phyloP scores from a whole-genome alignment of 2,888 invertebrate genomes.

The Acleris literana region DNA sequence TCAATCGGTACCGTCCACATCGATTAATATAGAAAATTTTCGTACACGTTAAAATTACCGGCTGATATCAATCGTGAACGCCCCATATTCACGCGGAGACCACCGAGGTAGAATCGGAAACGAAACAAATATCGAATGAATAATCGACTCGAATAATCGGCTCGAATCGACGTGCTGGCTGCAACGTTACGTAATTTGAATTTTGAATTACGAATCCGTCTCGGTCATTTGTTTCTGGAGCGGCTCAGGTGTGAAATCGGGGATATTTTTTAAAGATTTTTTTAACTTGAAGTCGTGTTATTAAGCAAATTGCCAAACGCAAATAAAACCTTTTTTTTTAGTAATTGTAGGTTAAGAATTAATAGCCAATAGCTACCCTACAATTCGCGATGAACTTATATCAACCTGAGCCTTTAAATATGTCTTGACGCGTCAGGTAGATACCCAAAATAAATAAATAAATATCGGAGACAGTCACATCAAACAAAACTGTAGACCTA shows the following conservation, averaged over 20 bases:
- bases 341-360: constrained; percentile 3
- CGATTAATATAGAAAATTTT: constrained; percentile 49
- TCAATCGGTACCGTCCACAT: constrained; percentile 34
- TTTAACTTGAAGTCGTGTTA: neutral
- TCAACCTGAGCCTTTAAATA: constrained; percentile 26
- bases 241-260: constrained; percentile 21
- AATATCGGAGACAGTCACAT: too few species aligned
- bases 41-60: constrained; percentile 41
- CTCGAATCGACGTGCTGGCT: constrained; percentile 41
- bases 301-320: neutral
- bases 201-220: constrained; percentile 45
- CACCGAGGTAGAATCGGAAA: constrained; percentile 47
- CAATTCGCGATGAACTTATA: constrained; percentile 33
- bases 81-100: constrained; percentile 59
- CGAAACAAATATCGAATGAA: constrained; percentile 52
- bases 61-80: constrained; percentile 45
- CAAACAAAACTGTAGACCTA: too few species aligned
- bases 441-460: constrained; percentile 2
- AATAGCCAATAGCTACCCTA: constrained; percentile 25
- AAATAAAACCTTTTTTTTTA: constrained; percentile 4
- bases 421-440: constrained; percentile 29
- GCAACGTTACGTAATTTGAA: constrained; percentile 41
- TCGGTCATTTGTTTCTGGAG: constrained; percentile 29
- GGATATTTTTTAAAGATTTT: neutral
- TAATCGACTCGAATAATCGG: constrained; percentile 47